phyloP scores from a whole-genome alignment of 2,113 vertebrate species.

The Phaetusa simplex region DNA sequence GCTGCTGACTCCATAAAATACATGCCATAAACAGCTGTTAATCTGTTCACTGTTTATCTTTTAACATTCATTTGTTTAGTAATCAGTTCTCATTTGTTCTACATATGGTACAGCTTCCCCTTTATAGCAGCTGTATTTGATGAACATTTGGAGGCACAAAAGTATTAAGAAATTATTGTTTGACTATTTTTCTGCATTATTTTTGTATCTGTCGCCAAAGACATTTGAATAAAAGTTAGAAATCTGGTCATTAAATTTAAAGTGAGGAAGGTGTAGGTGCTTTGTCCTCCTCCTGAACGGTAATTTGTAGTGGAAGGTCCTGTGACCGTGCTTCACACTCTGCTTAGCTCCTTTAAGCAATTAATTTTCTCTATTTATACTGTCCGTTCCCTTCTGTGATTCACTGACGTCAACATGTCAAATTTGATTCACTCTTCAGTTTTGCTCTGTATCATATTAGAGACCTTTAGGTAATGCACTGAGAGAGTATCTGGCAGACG shows the following conservation, averaged over 20 bases:
- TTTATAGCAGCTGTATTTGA: conserved; percentile 32
- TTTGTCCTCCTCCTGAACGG: conserved; percentile 62
- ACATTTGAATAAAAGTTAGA: neutral
- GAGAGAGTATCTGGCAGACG: conserved; percentile 3
- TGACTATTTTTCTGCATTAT: neutral
- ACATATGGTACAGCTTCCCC: conserved; percentile 13
- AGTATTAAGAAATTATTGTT: conserved; percentile 31
- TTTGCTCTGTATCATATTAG: conserved; percentile 51
- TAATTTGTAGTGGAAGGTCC: conserved; percentile 51
- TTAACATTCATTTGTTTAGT: conserved; percentile 48
- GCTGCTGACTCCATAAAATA: conserved; percentile 23
- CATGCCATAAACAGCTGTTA: conserved; percentile 34
- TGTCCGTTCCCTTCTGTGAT: conserved; percentile 49
- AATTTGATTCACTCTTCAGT: conserved; percentile 33
- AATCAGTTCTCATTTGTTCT: conserved; percentile 56
- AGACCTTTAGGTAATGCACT: conserved; percentile 41
- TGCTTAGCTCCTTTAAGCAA: conserved; percentile 68
- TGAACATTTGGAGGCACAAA: conserved; percentile 34
- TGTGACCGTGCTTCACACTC: conserved; percentile 61
- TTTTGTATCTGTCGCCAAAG: neutral
- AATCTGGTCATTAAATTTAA: neutral
- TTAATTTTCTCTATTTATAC: conserved; percentile 59
- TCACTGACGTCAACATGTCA: conserved; percentile 59
- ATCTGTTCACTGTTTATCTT: conserved; percentile 37
- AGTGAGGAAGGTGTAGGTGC: conserved; percentile 15